Conservation (phyloP, 2,113 vertebrate genomes). For the Barnardius zonarius region DNA sequence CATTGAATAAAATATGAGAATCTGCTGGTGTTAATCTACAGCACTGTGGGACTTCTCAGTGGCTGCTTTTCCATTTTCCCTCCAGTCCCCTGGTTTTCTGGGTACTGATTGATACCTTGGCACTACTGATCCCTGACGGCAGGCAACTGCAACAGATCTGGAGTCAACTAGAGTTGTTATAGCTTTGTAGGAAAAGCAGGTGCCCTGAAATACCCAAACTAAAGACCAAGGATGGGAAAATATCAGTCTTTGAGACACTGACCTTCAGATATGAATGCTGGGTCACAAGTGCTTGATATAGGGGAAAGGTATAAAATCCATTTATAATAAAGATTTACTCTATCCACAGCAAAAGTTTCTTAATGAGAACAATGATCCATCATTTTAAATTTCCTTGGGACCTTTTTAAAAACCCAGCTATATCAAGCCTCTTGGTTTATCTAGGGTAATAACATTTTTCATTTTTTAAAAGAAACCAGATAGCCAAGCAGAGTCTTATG, state of each 20-base stretch:
- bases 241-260: not conserved
- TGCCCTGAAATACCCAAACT: not conserved
- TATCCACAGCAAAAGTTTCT: not conserved
- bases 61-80: not conserved
- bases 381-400: constrained; percentile 4
- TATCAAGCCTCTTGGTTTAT: constrained; percentile 3
- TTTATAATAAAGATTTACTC: not conserved
- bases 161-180: not conserved
- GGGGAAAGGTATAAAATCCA: not conserved
- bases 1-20: constrained; percentile 59
- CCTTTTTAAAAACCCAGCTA: not conserved
- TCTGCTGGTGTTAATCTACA: constrained; percentile 21
- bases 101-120: not conserved
- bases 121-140: not conserved
- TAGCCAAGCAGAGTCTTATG: not conserved
- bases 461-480: constrained; percentile 26
- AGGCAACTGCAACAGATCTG: not conserved
- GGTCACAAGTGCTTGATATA: not conserved
- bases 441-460: constrained; percentile 2
- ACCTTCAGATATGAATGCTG: not conserved
- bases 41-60: not conserved
- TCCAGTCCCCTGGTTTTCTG: not conserved
- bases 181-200: not conserved
- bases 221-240: not conserved
- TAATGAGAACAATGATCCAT: not conserved